Evolutionary conservation across 2,797 vertebrate genomes (phyloP).

Genomic region (Pagetopsis macropterus): DNA sequence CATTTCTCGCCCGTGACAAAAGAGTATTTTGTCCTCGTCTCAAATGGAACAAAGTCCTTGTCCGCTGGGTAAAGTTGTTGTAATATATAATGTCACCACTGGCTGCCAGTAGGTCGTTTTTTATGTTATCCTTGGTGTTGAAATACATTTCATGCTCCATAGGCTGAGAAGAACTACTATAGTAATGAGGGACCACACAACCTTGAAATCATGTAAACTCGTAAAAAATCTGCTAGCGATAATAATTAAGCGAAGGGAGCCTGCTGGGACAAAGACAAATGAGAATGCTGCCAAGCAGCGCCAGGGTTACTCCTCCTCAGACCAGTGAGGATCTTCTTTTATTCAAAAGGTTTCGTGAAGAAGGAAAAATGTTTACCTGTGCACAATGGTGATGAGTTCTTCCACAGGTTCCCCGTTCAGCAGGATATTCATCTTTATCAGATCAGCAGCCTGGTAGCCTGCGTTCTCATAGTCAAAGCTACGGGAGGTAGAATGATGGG

Average conservation of each 20-base stretch:
- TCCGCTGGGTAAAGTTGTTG: constrained; percentile 28
- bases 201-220: constrained; percentile 43
- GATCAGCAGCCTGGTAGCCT: constrained; percentile 90
- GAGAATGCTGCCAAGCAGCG: background rate
- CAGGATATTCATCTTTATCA: constrained; percentile 95
- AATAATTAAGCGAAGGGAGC: background rate
- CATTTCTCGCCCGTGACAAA: constrained; percentile 31
- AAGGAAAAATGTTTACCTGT: constrained; percentile 80
- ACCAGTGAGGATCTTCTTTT: background rate
- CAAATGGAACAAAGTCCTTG: constrained; percentile 39
- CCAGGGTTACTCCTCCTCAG: background rate
- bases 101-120: constrained; percentile 41
- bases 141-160: constrained; percentile 51
- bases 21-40: constrained; percentile 47
- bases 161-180: constrained; percentile 31
- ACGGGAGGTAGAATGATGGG: constrained; percentile 1
- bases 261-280: background rate
- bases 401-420: constrained; percentile 92
- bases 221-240: background rate
- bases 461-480: constrained; percentile 99
- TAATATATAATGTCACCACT: constrained; percentile 38
- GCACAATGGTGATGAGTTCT: constrained; percentile 90
- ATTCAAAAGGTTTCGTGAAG: background rate
- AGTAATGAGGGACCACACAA: constrained; percentile 27
- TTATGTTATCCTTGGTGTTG: constrained; percentile 16